A percentile compares a stretch with the other conserved stretches of the same genome.
Evolutionary conservation across 2,888 invertebrate genomes (phyloP).

Genomic region (Drosophila rubida): DNA sequence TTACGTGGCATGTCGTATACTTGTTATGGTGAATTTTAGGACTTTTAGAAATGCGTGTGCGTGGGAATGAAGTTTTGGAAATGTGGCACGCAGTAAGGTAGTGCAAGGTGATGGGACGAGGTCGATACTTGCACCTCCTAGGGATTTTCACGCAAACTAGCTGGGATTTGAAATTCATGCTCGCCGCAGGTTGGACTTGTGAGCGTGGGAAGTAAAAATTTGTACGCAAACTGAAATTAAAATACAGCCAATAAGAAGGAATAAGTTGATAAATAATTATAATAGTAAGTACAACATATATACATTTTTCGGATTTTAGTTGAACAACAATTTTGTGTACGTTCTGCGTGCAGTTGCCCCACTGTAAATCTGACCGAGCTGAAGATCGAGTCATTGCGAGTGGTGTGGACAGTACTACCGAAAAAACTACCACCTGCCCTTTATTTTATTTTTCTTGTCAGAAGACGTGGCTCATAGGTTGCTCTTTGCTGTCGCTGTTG

Average conservation of each 20-base stretch:
- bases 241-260: not conserved
- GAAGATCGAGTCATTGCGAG: constrained; percentile 71
- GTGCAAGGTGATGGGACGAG: no score
- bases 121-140: not conserved
- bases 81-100: constrained; percentile 15
- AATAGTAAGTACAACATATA: no score
- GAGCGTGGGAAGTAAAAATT: not conserved
- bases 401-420: constrained; percentile 66
- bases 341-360: constrained; percentile 39
- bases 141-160: constrained; percentile 16
- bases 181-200: not conserved
- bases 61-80: constrained; percentile 32
- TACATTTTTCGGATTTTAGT: no score
- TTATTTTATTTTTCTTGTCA: constrained; percentile 66
- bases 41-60: constrained; percentile 15
- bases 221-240: not conserved
- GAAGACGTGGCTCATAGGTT: constrained; percentile 58
- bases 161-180: not conserved
- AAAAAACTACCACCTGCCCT: constrained; percentile 83
- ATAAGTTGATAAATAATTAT: not conserved
- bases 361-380: constrained; percentile 77
- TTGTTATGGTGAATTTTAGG: constrained; percentile 30
- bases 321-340: not conserved
- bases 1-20: constrained; percentile 42
- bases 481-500: constrained; percentile 26